These are phyloP conservation scores for Cenopis cana DNA, from an alignment of 2,888 invertebrate genomes.

Conservation along the genomic window DNA sequence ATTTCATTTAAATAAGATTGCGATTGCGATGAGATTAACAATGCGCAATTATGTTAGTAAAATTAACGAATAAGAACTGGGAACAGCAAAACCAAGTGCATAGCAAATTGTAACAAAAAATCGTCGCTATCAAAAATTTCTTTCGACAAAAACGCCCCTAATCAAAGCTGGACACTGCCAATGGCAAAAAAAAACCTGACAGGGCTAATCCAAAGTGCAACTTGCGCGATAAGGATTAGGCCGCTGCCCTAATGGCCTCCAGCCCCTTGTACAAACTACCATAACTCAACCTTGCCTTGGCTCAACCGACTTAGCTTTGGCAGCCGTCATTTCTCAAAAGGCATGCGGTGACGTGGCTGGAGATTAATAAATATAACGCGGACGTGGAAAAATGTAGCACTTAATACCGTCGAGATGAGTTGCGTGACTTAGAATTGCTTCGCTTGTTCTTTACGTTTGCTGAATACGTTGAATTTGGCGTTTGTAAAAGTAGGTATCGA, in stretches of 20 bases:
- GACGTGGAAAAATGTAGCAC: conserved; percentile 83
- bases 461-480: conserved; percentile 26
- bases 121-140: conserved; percentile 17
- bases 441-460: conserved; percentile 20
- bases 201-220: conserved; percentile 85
- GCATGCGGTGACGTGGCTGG: conserved; percentile 77
- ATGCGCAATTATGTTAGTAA: background rate
- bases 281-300: conserved; percentile 82
- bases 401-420: conserved; percentile 80
- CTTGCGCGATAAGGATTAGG: conserved; percentile 84
- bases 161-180: conserved; percentile 78
- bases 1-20: background rate
- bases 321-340: conserved; percentile 85
- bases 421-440: conserved; percentile 55
- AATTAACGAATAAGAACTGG: background rate
- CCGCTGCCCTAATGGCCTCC: conserved; percentile 79
- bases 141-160: conserved; percentile 48
- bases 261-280: conserved; percentile 83
- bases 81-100: background rate
- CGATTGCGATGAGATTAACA: background rate
- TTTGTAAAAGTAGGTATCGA: background rate
- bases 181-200: conserved; percentile 82
- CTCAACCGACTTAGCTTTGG: conserved; percentile 85
- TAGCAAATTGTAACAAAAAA: conserved; percentile 5
- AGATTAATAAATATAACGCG: conserved; percentile 82